Base-by-base conservation (phyloP, 2,113 vertebrate species). In the Gambusia holbrooki region DNA sequence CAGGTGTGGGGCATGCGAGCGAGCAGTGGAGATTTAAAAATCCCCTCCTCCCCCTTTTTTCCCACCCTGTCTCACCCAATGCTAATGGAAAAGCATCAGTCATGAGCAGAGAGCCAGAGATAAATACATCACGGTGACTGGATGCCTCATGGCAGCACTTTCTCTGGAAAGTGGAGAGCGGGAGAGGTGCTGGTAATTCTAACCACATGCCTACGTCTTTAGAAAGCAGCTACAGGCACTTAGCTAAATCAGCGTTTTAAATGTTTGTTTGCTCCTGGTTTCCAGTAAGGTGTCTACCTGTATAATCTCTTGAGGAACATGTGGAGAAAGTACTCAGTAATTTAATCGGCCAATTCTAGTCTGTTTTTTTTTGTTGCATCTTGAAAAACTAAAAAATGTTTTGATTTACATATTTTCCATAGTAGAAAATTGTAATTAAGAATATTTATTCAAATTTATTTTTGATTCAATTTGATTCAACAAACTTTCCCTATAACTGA, bases 71-170 rank as follows among this genome's bases (percentile, higher is more conserved):
- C 70, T 71, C 71, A 64, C 73, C 60, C 37, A 73, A 81, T 83
- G 83, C 81, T 92, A 90, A 90, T 92, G 84, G 87, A 88, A 91
- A 90, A 80, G 81, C 85, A 88, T 90, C 87, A 89, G 74, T 89
- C 86, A 83, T 85, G 87, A 87, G 80, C 51, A 74, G 79, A 85
- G 81, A 79, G 69, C 54, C 66, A 74, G 72, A 77, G 79, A 92
- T 92, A 87, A 91, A 89, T 88, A 88, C 85, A 85, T 87, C 84
- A 80, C 13, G 13, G 70, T 79, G 81, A 87, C 73, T 79, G 77
- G 73, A 75, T 29, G 80, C 30, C 77, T 74, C 71, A 69, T 62
- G 81, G 79, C 42, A 79, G 71, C 69, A 73, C 79, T 84, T 80
- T 84, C 69, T 74, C 70, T 68, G 51, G 70, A 45, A 77, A 76